These are phyloP conservation scores for Tetheella fluctuosa DNA, from an alignment of 2,888 invertebrate species.

Conservation along the genomic window DNA sequence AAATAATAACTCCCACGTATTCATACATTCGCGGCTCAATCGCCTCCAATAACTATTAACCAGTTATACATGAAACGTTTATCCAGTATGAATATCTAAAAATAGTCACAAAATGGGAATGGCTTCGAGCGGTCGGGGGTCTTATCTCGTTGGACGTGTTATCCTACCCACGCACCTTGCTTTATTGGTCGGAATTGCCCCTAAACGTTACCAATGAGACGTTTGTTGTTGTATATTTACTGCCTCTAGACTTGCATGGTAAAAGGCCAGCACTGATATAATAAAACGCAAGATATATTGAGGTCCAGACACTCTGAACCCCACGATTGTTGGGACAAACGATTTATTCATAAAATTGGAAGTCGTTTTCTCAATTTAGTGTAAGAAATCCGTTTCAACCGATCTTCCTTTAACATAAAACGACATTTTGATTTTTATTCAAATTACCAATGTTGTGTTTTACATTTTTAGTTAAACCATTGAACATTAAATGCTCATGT, in stretches of 20 bases:
- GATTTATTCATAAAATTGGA: conserved; percentile 47
- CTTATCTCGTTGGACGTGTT: conserved; percentile 58
- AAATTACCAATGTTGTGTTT: conserved; percentile 32
- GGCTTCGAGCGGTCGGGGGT: conserved; percentile 43
- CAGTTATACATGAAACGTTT: conserved; percentile 39
- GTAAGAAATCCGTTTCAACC: conserved; percentile 35
- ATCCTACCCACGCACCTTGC: conserved; percentile 71
- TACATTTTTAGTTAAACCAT: conserved; percentile 19
- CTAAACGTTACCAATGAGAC: conserved; percentile 82
- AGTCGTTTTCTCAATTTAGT: conserved; percentile 36
- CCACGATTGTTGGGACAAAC: conserved; percentile 43
- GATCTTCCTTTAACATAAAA: conserved; percentile 7
- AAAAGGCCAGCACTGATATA: conserved; percentile 54
- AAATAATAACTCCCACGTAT: conserved; percentile 70
- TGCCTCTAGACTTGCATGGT: conserved; percentile 65
- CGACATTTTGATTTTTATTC: conserved; percentile 19
- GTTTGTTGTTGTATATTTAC: conserved; percentile 79
- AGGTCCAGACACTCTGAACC: conserved; percentile 37
- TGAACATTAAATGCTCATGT: conserved; percentile 14
- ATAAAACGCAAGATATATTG: conserved; percentile 70
- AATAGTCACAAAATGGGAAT: conserved; percentile 26
- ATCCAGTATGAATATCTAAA: conserved; percentile 20
- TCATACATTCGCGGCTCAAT: conserved; percentile 64
- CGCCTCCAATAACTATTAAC: conserved; percentile 52
- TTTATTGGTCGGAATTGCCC: conserved; percentile 81